A percentile compares a stretch with the other conserved stretches of the same genome.
These are phyloP conservation scores for Agelastica alni DNA, from an alignment of 2,888 invertebrate genomes.

Conservation along the genomic window DNA sequence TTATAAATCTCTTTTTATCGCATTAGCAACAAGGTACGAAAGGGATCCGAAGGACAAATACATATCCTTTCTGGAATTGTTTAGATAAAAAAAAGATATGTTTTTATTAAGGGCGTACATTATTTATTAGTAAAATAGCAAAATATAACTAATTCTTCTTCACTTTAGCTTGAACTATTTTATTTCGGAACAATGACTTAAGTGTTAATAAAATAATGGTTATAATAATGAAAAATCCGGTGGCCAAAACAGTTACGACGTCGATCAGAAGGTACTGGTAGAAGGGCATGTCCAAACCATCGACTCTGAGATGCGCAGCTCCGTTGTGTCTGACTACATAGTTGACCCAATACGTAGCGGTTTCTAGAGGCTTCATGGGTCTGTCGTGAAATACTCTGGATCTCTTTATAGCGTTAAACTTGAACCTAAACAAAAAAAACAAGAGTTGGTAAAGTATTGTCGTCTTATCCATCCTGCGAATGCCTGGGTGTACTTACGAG, in stretches of 20 bases:
- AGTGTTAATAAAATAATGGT: neutral
- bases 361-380: conserved; percentile 61
- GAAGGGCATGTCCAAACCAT: conserved; percentile 61
- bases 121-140: too few species aligned
- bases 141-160: neutral
- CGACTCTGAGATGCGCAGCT: conserved; percentile 59
- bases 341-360: conserved; percentile 69
- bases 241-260: too few species aligned
- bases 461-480: too few species aligned
- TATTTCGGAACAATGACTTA: too few species aligned
- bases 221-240: neutral
- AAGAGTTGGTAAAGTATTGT: too few species aligned
- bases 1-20: neutral
- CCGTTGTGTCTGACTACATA: conserved; percentile 65
- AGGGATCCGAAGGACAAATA: too few species aligned
- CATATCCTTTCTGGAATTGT: too few species aligned
- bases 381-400: conserved; percentile 62
- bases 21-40: too few species aligned
- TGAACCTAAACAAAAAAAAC: conserved; percentile 7
- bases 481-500: too few species aligned
- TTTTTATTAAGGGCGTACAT: too few species aligned
- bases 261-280: conserved; percentile 62
- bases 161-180: neutral
- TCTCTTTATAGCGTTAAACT: conserved; percentile 41
- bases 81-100: too few species aligned